Evolutionary conservation across 2,888 invertebrate species (phyloP), one percentile per base, ranked within the genome.

Genomic region (Agapostemon virescens): DNA sequence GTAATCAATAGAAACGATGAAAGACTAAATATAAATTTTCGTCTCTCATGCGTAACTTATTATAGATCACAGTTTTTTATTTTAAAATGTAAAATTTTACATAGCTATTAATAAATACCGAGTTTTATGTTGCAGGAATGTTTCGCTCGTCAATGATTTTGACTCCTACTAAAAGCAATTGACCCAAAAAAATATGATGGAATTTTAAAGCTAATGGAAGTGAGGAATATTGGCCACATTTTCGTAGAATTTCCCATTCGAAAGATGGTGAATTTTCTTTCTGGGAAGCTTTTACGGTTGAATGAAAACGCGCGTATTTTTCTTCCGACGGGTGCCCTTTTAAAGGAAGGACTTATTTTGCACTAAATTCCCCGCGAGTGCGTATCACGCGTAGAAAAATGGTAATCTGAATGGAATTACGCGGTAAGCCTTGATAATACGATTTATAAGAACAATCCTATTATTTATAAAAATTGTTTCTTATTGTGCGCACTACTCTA

Each of bases 181-280:
- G 33, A 33, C 33, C 33, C 61, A 58, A 58, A 61, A 61, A 63
- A 23, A 42, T 40, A 42, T 67, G 30, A 13, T 23, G 42, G 67
- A 67, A 33, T 45, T 67, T 30, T 26, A n/a, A 45, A 45, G 45
- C 67, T 67, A 67, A 67, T 45, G 45, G 45, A 67, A 67, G 20
- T 13, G 67, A 30, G 20, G 42, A 26, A 26, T 40, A 45, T 45
- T 67, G 45, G 45, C 26, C 42, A 42, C 23, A 67, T 67, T 67
- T 67, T 67, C 20, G 30, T 67, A 30, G 45, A 67, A 45, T 67
- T 67, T 20, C 42, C 45, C 45, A 45, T 33, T 67, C 30, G 11
- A 30, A 42, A 67, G 45, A 67, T 30, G 45, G 30, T 15, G 20
- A 67, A 40, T 67, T 67, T 33, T 67, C 40, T 67, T 67, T 67